Base-by-base conservation (phyloP, 1,140 invertebrate genomes). In the Lordiphosa mommai region DNA sequence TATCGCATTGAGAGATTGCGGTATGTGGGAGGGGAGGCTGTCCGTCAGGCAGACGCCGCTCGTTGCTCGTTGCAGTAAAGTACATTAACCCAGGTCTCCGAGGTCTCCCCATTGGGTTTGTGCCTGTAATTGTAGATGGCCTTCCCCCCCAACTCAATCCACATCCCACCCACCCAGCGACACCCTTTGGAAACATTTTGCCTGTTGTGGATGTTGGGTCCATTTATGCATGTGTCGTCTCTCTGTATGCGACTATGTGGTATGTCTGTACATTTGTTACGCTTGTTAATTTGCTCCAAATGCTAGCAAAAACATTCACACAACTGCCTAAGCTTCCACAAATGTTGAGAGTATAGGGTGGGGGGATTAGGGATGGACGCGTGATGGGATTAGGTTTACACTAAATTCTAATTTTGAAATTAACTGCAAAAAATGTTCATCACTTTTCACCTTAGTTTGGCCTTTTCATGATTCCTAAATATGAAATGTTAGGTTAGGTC, bases 11-110 rank as follows among this genome's bases (percentile, higher is more conserved):
- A 67, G 43, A n/a, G n/a, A n/a, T n/a, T n/a, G n/a, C n/a, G n/a
- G n/a, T n/a, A n/a, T n/a, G n/a, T n/a, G n/a, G n/a, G n/a, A n/a
- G n/a, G n/a, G 23, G 10, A 4, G 59, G 51, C 52, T 70, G 70
- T 50, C 59, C 69, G 73, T 69, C 68, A 73, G 48, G 59, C 59
- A 73, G 73, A 80, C 73, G 74, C 76, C 66, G 68, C 48, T 14
- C n/a, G n/a, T n/a, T 43, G 29, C 9, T 27, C 23, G 23, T 27
- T 72, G 61, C 52, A 58, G 49, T 27, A 84, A 68, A 82, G 76
- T 82, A 84, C 76, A 69, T 82, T 82, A 82, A 82, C 76, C 76
- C 77, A 82, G 63, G 71, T n/a, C n/a, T n/a, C 32, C 48, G 43
- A 41, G 48, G 56, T 27, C 58, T 56, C 40, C 46, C 66, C 37